These are phyloP conservation scores for Anthoscopus minutus DNA, from an alignment of 2,113 vertebrate species.

Conservation along the genomic window DNA sequence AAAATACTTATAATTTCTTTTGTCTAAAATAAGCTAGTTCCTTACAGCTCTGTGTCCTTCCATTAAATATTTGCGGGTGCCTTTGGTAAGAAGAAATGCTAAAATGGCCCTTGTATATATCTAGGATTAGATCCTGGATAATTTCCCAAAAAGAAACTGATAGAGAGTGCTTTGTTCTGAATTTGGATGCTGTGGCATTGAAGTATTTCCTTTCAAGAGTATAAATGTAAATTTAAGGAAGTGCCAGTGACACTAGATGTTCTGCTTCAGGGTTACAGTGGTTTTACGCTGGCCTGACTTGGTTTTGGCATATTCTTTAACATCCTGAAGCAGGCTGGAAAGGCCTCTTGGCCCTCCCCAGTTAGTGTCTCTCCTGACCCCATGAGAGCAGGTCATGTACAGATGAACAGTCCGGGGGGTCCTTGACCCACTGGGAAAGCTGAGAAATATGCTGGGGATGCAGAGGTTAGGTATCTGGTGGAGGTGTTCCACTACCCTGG, in stretches of 20 bases:
- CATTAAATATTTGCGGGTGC: not conserved
- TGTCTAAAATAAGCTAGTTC: not conserved
- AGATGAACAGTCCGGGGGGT: not conserved
- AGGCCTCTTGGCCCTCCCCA: not conserved
- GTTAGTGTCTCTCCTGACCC: not conserved
- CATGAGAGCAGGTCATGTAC: not conserved
- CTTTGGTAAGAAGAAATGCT: not conserved
- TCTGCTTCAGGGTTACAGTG: not conserved
- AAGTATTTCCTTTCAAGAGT: not conserved
- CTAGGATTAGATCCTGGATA: not conserved
- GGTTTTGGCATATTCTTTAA: not conserved
- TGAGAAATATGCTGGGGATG: accelerated
- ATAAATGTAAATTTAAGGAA: not conserved
- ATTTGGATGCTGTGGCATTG: not conserved
- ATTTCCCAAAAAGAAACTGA: not conserved
- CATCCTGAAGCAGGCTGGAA: not conserved
- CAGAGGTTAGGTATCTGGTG: not conserved
- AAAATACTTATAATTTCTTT: not conserved
- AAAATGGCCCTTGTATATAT: accelerated
- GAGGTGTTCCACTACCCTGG: not conserved
- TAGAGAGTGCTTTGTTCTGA: not conserved
- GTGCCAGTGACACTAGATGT: not conserved
- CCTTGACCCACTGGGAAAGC: not conserved
- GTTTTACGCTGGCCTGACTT: not conserved
- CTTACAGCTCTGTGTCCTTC: not conserved